Evolutionary conservation across 2,113 vertebrate species (phyloP).

Genomic region (Circaetus cinerascens): DNA sequence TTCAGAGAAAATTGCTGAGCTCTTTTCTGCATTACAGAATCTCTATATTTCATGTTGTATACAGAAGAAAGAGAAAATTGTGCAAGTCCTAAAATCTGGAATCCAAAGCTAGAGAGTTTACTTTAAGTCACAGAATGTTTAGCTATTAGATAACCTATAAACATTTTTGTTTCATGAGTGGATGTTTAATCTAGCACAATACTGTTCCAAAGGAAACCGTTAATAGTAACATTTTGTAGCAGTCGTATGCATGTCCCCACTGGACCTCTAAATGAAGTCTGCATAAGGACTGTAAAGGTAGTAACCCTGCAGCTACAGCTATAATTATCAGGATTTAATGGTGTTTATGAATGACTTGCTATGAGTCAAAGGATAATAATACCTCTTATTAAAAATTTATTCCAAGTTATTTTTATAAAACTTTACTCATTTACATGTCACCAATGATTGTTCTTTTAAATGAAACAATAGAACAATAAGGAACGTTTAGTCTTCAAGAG

Average conservation of each 20-base stretch:
- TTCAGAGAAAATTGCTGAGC: constrained; percentile 30
- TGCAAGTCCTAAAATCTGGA: background rate
- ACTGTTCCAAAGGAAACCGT: constrained; percentile 41
- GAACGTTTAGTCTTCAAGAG: background rate
- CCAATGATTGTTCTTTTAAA: constrained; percentile 36
- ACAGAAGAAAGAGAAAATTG: background rate
- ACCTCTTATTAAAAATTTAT: constrained; percentile 72
- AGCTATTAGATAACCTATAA: constrained; percentile 35
- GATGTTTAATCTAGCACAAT: constrained; percentile 53
- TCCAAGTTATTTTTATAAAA: constrained; percentile 66
- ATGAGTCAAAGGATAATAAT: constrained; percentile 71
- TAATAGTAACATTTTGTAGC: constrained; percentile 61
- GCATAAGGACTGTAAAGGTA: constrained; percentile 59
- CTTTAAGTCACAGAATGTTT: background rate
- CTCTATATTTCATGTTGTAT: background rate
- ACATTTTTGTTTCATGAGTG: constrained; percentile 52
- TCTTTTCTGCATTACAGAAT: background rate
- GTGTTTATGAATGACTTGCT: constrained; percentile 70
- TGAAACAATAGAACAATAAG: constrained; percentile 44
- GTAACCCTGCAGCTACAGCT: constrained; percentile 65
- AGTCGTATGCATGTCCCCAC: constrained; percentile 58
- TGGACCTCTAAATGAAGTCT: constrained; percentile 70
- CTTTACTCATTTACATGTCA: constrained; percentile 61
- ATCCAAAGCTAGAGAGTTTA: background rate
- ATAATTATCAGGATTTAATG: constrained; percentile 72